phyloP scores from a whole-genome alignment of 2,888 invertebrate species.

The Cryptocheilus praepositus region DNA sequence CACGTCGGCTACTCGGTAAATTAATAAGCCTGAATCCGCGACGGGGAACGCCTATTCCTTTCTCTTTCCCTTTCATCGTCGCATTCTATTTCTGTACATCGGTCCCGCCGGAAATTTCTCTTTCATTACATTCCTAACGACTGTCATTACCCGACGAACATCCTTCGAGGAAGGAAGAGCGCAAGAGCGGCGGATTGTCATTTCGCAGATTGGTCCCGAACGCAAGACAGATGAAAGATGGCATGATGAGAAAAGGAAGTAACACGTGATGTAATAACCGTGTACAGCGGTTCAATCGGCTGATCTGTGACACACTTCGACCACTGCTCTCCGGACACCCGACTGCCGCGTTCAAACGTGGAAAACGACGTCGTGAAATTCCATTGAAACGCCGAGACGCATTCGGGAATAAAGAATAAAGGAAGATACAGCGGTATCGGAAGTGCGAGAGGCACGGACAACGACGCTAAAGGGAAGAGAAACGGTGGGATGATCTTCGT shows the following conservation, averaged over 20 bases:
- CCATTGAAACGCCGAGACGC: neutral
- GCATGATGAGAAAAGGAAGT: neutral
- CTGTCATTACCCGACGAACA: constrained; percentile 48
- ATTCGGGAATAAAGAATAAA: constrained; percentile 9
- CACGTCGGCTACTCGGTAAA: too few species aligned
- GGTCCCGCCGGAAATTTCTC: constrained; percentile 40
- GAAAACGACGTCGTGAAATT: too few species aligned
- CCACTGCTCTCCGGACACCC: too few species aligned
- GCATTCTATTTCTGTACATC: constrained; percentile 1
- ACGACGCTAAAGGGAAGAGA: constrained; percentile 1
- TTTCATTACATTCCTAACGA: constrained; percentile 51
- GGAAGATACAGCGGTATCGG: neutral
- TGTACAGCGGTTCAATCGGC: too few species aligned
- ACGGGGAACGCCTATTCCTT: neutral
- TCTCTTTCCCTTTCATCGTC: neutral
- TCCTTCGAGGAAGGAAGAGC: constrained; percentile 25
- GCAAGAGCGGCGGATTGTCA: constrained; percentile 34
- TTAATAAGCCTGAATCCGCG: too few species aligned
- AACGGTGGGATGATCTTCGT: constrained; percentile 4
- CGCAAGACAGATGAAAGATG: neutral
- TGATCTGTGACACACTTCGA: too few species aligned
- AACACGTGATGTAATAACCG: neutral
- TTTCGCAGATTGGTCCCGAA: constrained; percentile 40
- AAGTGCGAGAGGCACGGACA: neutral
- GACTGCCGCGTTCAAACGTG: too few species aligned